phyloP scores from a whole-genome alignment of 2,888 invertebrate genomes.

The Masnerella sp. region DNA sequence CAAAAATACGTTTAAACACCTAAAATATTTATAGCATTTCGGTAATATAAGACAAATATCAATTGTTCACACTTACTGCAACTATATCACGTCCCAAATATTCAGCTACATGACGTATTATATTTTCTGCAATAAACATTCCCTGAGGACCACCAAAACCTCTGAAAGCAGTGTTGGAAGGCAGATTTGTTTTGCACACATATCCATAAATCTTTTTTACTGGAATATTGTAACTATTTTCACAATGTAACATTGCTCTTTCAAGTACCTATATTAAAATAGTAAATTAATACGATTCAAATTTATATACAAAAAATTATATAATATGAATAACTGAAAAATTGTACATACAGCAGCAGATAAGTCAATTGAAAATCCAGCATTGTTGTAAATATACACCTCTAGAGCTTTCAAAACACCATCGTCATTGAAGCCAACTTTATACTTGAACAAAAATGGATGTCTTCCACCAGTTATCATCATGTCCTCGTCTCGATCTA shows the following conservation, averaged over 20 bases:
- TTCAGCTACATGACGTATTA: slow-evolving; percentile 86
- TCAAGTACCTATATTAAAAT: slow-evolving; percentile 92
- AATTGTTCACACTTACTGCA: too few species aligned
- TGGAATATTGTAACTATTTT: slow-evolving; percentile 89
- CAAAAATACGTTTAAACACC: too few species aligned
- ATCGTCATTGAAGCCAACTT: slow-evolving; percentile 86
- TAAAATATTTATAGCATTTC: too few species aligned
- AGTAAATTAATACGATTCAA: too few species aligned
- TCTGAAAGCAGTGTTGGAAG: slow-evolving; percentile 94
- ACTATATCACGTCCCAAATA: slow-evolving; percentile 82
- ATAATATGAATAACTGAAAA: too few species aligned
- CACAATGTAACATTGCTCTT: slow-evolving; percentile 87
- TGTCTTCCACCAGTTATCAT: slow-evolving; percentile 91
- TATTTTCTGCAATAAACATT: slow-evolving; percentile 89
- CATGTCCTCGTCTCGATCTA: slow-evolving; percentile 98
- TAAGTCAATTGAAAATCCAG: slow-evolving; percentile 89
- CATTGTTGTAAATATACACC: slow-evolving; percentile 88
- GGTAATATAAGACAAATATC: too few species aligned
- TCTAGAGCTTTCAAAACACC: slow-evolving; percentile 88
- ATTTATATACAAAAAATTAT: too few species aligned
- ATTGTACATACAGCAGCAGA: slow-evolving; percentile 84
- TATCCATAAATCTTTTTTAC: slow-evolving; percentile 85
- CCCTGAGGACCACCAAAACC: slow-evolving; percentile 94
- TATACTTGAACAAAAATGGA: slow-evolving; percentile 92
- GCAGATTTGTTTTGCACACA: slow-evolving; percentile 90